Evolutionary conservation across 2,888 invertebrate species (phyloP).

Genomic region (Polia nebulosa): DNA sequence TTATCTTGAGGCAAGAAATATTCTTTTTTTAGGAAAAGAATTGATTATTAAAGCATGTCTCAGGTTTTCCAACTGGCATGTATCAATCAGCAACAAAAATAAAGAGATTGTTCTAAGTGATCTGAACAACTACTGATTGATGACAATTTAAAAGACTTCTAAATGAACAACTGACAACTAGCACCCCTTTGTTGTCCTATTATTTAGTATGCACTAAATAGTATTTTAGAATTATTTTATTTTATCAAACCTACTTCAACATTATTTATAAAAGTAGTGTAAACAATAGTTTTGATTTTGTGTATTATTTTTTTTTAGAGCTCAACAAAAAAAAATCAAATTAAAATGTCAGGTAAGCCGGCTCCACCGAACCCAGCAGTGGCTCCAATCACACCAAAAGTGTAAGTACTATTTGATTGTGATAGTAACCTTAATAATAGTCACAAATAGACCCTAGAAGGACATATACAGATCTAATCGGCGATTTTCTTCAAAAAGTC

Average conservation of each 20-base stretch:
- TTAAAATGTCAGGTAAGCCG: conserved; percentile 22
- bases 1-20: too few species aligned
- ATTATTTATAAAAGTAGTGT: background rate
- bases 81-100: too few species aligned
- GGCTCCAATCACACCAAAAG: conserved; percentile 42
- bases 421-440: background rate
- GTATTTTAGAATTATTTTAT: background rate
- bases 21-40: background rate
- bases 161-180: background rate
- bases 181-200: background rate
- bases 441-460: background rate
- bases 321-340: too few species aligned
- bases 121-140: background rate
- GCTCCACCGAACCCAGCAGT: background rate
- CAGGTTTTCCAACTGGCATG: background rate
- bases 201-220: background rate
- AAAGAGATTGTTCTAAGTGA: background rate
- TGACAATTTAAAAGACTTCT: background rate
- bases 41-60: background rate
- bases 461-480: background rate
- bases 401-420: conserved; percentile 26
- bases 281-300: too few species aligned
- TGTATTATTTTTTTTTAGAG: conserved; percentile 16
- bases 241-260: background rate
- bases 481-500: background rate